These are phyloP conservation scores for Nothobranchius furzeri DNA, from an alignment of 2,113 vertebrate species.

Conservation along the genomic window DNA sequence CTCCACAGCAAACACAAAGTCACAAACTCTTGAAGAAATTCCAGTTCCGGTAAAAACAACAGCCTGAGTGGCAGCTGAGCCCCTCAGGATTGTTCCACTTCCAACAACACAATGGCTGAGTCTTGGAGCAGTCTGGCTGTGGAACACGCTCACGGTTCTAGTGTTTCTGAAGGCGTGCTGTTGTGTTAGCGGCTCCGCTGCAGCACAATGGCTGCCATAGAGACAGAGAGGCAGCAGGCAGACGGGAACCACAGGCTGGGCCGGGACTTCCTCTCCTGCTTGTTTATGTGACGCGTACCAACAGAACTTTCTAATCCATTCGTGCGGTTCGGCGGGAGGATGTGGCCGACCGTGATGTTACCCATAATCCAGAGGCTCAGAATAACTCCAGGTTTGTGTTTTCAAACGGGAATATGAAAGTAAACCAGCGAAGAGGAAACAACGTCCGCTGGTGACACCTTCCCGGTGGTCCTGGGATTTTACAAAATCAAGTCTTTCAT, in stretches of 20 bases:
- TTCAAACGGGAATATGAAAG: too few relatives aligned
- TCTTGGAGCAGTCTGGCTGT: constrained; percentile 42
- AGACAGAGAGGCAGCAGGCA: constrained; percentile 28
- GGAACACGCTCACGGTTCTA: constrained; percentile 26
- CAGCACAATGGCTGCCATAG: constrained; percentile 60
- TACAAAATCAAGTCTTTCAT: constrained; percentile 33
- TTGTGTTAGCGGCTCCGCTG: constrained; percentile 56
- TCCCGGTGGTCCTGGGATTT: not conserved
- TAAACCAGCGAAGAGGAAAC: too few relatives aligned
- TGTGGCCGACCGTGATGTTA: not conserved
- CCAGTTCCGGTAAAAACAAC: not conserved
- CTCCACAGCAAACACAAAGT: not conserved
- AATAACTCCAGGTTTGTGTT: too few relatives aligned
- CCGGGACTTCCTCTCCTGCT: constrained; percentile 57
- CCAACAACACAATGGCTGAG: constrained; percentile 31
- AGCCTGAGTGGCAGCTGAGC: constrained; percentile 17
- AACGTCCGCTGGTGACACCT: too few relatives aligned
- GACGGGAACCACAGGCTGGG: constrained; percentile 45
- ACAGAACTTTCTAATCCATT: constrained; percentile 28
- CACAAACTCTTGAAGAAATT: not conserved
- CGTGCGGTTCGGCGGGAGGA: constrained; percentile 26
- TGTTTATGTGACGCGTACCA: constrained; percentile 50
- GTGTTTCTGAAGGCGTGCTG: constrained; percentile 63
- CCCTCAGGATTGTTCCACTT: constrained; percentile 47
- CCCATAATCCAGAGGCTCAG: too few relatives aligned